Percentiles rank a stretch among this genome's conserved stretches.
Conservation (phyloP, 2,797 vertebrate genomes). For the Sebastes itinus region DNA sequence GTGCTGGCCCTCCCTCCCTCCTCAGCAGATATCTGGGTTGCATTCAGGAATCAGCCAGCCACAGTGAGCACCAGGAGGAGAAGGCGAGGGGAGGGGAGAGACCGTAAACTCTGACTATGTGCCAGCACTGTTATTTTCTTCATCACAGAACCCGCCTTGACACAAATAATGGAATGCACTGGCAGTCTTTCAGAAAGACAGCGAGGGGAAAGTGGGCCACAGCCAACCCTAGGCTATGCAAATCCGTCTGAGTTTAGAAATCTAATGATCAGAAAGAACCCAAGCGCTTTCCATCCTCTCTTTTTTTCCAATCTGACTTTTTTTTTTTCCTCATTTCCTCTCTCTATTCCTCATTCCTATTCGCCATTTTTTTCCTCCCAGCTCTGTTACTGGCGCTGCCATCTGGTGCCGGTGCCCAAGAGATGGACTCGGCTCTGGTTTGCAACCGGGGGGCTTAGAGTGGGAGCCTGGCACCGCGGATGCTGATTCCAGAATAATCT, state of each 20-base stretch:
- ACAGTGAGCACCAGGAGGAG: constrained; percentile 40
- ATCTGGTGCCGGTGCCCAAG: constrained; percentile 73
- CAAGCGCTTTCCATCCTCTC: constrained; percentile 56
- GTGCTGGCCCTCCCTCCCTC: constrained; percentile 6
- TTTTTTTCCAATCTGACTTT: constrained; percentile 46
- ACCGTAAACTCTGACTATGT: constrained; percentile 60
- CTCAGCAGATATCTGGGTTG: constrained; percentile 60
- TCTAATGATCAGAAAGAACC: constrained; percentile 75
- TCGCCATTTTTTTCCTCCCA: constrained; percentile 17
- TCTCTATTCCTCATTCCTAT: constrained; percentile 29
- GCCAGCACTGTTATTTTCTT: constrained; percentile 78
- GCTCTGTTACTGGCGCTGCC: constrained; percentile 60
- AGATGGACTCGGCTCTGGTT: constrained; percentile 68
- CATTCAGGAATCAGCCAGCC: constrained; percentile 56
- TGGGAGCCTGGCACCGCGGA: constrained; percentile 56
- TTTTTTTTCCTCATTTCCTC: constrained; percentile 49
- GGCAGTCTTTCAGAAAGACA: constrained; percentile 74
- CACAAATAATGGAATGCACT: constrained; percentile 82
- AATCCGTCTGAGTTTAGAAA: constrained; percentile 78
- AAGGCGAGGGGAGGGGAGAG: constrained; percentile 1
- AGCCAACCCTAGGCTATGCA: constrained; percentile 82
- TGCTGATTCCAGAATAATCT: constrained; percentile 74
- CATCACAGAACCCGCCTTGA: constrained; percentile 76
- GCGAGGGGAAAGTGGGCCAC: constrained; percentile 76
- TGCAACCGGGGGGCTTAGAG: constrained; percentile 51